Evolutionary conservation across 2,113 vertebrate species (phyloP), one percentile per base, ranked within the genome.

Genomic region (Rhea americana): DNA sequence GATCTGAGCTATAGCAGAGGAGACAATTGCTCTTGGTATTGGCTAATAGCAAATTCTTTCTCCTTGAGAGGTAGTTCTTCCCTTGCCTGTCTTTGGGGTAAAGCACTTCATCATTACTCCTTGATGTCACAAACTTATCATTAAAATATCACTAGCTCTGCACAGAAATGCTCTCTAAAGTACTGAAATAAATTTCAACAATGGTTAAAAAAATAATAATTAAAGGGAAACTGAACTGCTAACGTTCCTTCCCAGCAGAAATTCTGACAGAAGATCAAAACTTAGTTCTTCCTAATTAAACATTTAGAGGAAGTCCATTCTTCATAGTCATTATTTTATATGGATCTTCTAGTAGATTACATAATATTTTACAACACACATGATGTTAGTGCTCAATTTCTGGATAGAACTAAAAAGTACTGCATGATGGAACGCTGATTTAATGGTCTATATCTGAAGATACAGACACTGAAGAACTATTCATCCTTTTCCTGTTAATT

Each of bases 181-280:
- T 84, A 61, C 14, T 77, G 48, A 91, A 81, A 87, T 78, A 76
- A 30, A 77, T 66, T n/a, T 15, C 50, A 82, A 41, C 19, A 62
- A 75, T 48, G 59, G 84, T 71, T 73, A 59, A 70, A 82, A 78
- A 78, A 86, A 82, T 66, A 94, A 87, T 96, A 86, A 90, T 47
- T 70, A 55, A 94, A 90, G 24, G 22, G 73, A 93, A 90, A 77
- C 12, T 26, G 74, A 74, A 66, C 41, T 90, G 32, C 35, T 76
- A 91, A 78, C 16, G 15, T 24, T 85, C 89, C 93, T 93, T 75
- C 32, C 21, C 21, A 15, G 14, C 30, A 84, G 80, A 79, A 90
- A 41, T 91, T 95, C 58, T 65, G 47, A 65, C 14, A 32, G 25
- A 83, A 92, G 35, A 59, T 19, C 28, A 76, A 72, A 92, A 82